Evolutionary conservation across 2,888 invertebrate species (phyloP).

Genomic region (Acrobasis repandana): DNA sequence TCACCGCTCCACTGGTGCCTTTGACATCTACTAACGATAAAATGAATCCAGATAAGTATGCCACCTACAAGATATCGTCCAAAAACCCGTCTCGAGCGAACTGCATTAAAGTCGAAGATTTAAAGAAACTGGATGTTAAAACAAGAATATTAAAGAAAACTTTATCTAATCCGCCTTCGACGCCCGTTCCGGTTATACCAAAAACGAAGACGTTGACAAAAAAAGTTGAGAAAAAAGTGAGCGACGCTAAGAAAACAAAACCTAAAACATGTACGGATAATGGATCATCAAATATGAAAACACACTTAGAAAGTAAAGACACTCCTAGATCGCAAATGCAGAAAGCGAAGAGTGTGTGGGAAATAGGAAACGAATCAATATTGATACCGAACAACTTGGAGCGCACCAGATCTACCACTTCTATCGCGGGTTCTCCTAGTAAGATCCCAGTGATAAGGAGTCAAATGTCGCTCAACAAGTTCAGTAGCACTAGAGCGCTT

Average conservation of each 20-base stretch:
- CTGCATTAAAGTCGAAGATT: conserved; percentile 71
- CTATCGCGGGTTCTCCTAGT: conserved; percentile 83
- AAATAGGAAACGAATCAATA: conserved; percentile 73
- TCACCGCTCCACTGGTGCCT: conserved; percentile 69
- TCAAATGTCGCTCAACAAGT: conserved; percentile 76
- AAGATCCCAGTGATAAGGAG: conserved; percentile 85
- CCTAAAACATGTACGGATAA: conserved; percentile 65
- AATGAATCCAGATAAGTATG: conserved; percentile 76
- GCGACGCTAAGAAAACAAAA: conserved; percentile 71
- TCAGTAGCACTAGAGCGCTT: conserved; percentile 77
- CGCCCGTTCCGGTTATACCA: conserved; percentile 74
- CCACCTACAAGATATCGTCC: conserved; percentile 77
- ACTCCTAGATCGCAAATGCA: conserved; percentile 70
- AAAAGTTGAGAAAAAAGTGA: conserved; percentile 69
- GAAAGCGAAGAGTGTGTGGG: conserved; percentile 81
- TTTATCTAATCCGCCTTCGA: conserved; percentile 78
- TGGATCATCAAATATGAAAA: conserved; percentile 68
- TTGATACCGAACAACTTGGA: conserved; percentile 67
- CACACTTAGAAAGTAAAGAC: conserved; percentile 60
- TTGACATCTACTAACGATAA: conserved; percentile 62
- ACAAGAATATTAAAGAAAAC: conserved; percentile 81
- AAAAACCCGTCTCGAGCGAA: conserved; percentile 65
- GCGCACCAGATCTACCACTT: conserved; percentile 77
- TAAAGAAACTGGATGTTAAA: conserved; percentile 79
- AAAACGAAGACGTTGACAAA: conserved; percentile 71